Evolutionary conservation across 1,140 invertebrate genomes (phyloP).

Genomic region (Drosophila seguyi): DNA sequence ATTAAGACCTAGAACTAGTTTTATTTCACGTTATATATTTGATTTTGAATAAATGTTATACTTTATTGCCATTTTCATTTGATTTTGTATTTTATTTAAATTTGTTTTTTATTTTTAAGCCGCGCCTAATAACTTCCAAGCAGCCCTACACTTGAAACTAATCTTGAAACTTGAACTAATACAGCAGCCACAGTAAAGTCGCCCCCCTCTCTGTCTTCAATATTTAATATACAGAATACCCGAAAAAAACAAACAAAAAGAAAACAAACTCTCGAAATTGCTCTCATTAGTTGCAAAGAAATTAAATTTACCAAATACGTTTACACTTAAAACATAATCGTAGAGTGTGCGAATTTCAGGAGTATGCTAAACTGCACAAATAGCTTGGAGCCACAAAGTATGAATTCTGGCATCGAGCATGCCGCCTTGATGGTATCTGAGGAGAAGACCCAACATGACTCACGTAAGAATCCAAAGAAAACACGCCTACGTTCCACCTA

Average conservation of each 20-base stretch:
- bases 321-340: conserved; percentile 86
- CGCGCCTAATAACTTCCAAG: conserved; percentile 82
- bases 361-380: conserved; percentile 94
- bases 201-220: neutral
- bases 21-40: conserved; percentile 39
- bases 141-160: conserved; percentile 29
- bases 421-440: conserved; percentile 91
- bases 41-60: conserved; percentile 33
- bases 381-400: conserved; percentile 90
- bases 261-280: conserved; percentile 50
- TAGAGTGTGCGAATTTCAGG: conserved; percentile 89
- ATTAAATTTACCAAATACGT: conserved; percentile 83
- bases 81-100: neutral
- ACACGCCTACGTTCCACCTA: conserved; percentile 37
- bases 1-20: conserved; percentile 35
- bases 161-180: neutral
- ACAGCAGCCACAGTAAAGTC: conserved; percentile 9
- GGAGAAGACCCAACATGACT: conserved; percentile 92
- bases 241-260: neutral
- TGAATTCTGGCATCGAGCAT: conserved; percentile 89
- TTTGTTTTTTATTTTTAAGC: conserved; percentile 42
- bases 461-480: conserved; percentile 89
- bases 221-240: conserved; percentile 5
- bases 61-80: conserved; percentile 4
- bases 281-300: conserved; percentile 69